These are phyloP conservation scores for Callyntrura guangdongensis DNA, from an alignment of 2,888 invertebrate species.

Conservation along the genomic window DNA sequence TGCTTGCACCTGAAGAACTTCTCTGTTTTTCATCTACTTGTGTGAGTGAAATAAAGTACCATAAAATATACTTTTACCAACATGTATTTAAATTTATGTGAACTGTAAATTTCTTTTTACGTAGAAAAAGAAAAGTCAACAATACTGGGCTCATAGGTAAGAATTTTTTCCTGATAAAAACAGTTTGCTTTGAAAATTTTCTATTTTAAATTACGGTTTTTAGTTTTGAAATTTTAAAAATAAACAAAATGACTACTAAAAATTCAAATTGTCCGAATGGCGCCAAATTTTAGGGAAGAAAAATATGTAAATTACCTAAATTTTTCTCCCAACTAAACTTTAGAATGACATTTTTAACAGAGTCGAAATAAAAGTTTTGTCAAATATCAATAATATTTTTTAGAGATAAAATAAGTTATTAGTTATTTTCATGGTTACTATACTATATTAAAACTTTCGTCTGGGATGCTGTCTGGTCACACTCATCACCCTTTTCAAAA, in stretches of 20 bases:
- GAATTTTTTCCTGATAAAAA: not conserved
- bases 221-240: not conserved
- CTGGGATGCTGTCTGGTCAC: slow-evolving; percentile 74
- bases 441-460: not conserved
- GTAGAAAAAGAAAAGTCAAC: not conserved
- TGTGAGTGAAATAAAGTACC: too few relatives aligned
- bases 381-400: not conserved
- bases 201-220: not conserved
- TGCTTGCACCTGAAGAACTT: too few relatives aligned
- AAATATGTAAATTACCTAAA: too few relatives aligned
- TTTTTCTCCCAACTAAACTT: too few relatives aligned
- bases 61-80: too few relatives aligned
- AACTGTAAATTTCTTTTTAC: not conserved
- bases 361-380: slow-evolving; percentile 2
- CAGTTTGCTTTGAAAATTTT: not conserved
- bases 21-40: too few relatives aligned
- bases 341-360: too few relatives aligned
- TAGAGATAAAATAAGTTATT: not conserved
- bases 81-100: not conserved
- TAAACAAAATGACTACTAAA: not conserved
- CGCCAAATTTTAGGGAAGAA: too few relatives aligned
- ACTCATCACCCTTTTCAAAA: slow-evolving; percentile 51
- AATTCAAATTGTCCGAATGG: too few relatives aligned
- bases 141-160: slow-evolving; percentile 33
- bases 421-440: not conserved